Base-by-base conservation (phyloP, 92 coral and sea anemone species). In the Scolanthus callimorphus region DNA sequence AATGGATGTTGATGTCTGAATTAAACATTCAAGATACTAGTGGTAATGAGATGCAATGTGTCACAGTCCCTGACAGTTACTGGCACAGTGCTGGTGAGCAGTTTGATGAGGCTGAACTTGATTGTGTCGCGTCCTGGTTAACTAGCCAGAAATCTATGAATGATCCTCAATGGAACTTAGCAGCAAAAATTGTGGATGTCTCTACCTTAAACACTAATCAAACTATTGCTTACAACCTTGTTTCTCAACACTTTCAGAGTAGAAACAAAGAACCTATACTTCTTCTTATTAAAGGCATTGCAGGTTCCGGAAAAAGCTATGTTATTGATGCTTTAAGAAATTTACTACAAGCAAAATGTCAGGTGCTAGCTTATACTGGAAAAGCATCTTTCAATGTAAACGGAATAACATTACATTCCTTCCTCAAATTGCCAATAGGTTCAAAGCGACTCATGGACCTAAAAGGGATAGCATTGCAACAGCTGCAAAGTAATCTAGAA, bases 381-480 rank as follows among this genome's bases (percentile, higher is more conserved):
- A 76, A 76, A 41, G 82, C 76, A 34, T 76, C 75, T 57, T 76
- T 76, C 51, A 70, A 70, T 70, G 78, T 78, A 25, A 57, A 63
- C 46, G 85, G 79, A 17, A 29, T 71, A 27, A 78, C 74, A 59
- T 27, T 70, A 57, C 85, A 72, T 41, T 72, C 79, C 25, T 53
- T 72, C 41, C 79, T 62, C n/a, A 72, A 72, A 62, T 41, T 70
- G 20, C 84, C 82, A 27, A 70, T 62, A 56, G 67, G 78, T 49
- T 19, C 71, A 30, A 78, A 77, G 62, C 41, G 84, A 62, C 84
- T 68, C 41, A 45, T 25, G 57, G 85, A 79, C 27, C 31, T 71
- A 41, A 71, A 79, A 79, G 85, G 85, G 25, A 71, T 79, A 63
- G 74, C 85, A 20, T 55, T 63, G 64, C 79, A 71, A 39, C 85